Evolutionary conservation across 2,888 invertebrate species (phyloP).

Genomic region (Anthophora plumipes): DNA sequence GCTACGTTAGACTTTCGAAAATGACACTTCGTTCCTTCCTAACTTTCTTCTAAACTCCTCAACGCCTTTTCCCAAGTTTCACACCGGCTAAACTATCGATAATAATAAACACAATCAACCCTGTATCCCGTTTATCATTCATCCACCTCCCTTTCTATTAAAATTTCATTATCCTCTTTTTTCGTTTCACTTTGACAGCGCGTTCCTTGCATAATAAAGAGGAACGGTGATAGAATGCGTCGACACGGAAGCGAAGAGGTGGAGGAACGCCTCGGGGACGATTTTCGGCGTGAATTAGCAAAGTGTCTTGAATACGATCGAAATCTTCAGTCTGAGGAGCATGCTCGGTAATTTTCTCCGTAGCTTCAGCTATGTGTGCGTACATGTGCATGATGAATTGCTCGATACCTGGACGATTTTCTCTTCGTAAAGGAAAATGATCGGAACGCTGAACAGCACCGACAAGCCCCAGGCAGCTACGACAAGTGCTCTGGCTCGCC

Average conservation of each 20-base stretch:
- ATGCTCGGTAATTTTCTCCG: not conserved
- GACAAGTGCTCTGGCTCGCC: slow-evolving; percentile 92
- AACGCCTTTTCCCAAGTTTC: too few relatives aligned
- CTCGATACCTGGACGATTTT: slow-evolving; percentile 88
- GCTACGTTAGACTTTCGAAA: too few relatives aligned
- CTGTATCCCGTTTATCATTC: too few relatives aligned
- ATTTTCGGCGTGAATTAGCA: not conserved
- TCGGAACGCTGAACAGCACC: slow-evolving; percentile 92
- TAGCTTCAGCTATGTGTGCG: too few relatives aligned
- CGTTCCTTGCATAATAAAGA: not conserved
- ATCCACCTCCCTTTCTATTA: too few relatives aligned
- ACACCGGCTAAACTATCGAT: too few relatives aligned
- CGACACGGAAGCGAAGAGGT: not conserved
- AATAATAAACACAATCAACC: too few relatives aligned
- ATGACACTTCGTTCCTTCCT: too few relatives aligned
- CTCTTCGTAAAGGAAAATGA: slow-evolving; percentile 92
- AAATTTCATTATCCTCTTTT: not conserved
- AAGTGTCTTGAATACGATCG: too few relatives aligned
- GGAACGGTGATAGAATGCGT: not conserved
- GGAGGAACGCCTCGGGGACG: too few relatives aligned
- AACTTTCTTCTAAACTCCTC: too few relatives aligned
- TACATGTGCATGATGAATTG: not conserved
- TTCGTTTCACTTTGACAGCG: too few relatives aligned
- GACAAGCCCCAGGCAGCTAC: slow-evolving; percentile 93
- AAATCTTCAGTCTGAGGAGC: not conserved